These are phyloP conservation scores for Catocala fraxini DNA, from an alignment of 2,888 invertebrate genomes.

Conservation along the genomic window DNA sequence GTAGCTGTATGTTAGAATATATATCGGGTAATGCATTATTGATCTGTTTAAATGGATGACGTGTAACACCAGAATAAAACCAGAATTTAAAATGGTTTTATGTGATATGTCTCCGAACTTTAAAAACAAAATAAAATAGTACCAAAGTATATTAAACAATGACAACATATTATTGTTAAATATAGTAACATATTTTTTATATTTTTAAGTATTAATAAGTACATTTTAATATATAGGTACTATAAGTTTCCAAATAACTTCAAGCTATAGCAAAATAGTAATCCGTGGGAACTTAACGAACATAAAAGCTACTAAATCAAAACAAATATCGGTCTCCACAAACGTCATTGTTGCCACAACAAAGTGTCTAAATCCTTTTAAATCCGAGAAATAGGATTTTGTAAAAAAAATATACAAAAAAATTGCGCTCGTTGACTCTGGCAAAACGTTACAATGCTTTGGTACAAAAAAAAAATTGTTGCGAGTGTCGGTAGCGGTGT, in stretches of 20 bases:
- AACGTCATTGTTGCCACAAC: slow-evolving; percentile 86
- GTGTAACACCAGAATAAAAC: slow-evolving; percentile 7
- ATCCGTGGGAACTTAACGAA: slow-evolving; percentile 70
- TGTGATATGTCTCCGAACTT: too few species aligned
- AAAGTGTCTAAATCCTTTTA: slow-evolving; percentile 86
- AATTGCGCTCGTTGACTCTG: slow-evolving; percentile 82
- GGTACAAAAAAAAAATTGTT: slow-evolving; percentile 59
- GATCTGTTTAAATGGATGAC: slow-evolving; percentile 16
- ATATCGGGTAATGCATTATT: slow-evolving; percentile 38
- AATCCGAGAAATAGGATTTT: slow-evolving; percentile 86
- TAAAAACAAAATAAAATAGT: too few species aligned
- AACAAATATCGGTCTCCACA: slow-evolving; percentile 81
- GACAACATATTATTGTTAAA: too few species aligned
- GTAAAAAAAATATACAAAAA: slow-evolving; percentile 66
- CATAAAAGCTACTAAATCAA: slow-evolving; percentile 73
- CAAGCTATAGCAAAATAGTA: slow-evolving; percentile 1
- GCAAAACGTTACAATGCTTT: slow-evolving; percentile 75
- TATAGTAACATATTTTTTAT: too few species aligned
- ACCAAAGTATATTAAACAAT: too few species aligned
- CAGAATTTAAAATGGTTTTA: neutral
- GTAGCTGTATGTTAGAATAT: slow-evolving; percentile 33
- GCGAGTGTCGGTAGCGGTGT: slow-evolving; percentile 71
- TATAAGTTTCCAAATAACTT: too few species aligned
- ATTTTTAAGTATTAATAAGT: too few species aligned
- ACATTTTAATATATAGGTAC: too few species aligned